Base-by-base conservation (phyloP, 2,113 vertebrate species). In the Neotoma lepida region DNA sequence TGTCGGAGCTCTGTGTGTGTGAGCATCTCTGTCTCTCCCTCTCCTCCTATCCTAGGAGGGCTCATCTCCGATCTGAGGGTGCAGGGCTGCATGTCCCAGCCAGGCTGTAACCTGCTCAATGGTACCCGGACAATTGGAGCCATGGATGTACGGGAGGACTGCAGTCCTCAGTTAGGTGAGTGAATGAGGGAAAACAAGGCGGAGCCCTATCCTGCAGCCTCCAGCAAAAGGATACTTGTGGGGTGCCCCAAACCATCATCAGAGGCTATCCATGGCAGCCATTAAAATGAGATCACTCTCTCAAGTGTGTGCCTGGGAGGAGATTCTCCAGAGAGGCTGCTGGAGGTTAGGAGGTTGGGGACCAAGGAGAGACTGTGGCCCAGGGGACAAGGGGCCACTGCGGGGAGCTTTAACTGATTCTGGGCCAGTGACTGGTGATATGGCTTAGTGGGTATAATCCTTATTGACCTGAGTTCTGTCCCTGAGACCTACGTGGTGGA, bases 51-150 rank as follows among this genome's bases (percentile, higher is more conserved):
- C 51, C 35, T 39, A 89, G 97, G 6, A 9, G 3, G 0, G 1
- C 2, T 54, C 28, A 0, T 0, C 28, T n/a, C 3, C 4, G 6
- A 1, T 0, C 39, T 91, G 78, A 46, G 2, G n/a, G 68, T 97
- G 7, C 96, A 89, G 64, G 96, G 96, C 6, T 97, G 96, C 20
- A 12, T 70, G 63, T 12, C 82, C 18, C 54, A 95, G 89, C 44
- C 39, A 33, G 77, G 86, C 22, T 97, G 97, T 71, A 73, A 89
- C 41, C 82, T 97, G 73, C 91, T 97, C 39, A 95, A 89, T 0
- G 89, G 96, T 14, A 97, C 89, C 2, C 81, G 2, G 89, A 0
- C 35, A 7, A 80, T 95, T 0, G 92, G 97, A 26, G 0, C 70
- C 7, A 0, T 97, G 20, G 0, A 4, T 0, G 26, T 97, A 86